These are phyloP conservation scores for Achlya flavicornis DNA, from an alignment of 2,888 invertebrate species.

Conservation along the genomic window DNA sequence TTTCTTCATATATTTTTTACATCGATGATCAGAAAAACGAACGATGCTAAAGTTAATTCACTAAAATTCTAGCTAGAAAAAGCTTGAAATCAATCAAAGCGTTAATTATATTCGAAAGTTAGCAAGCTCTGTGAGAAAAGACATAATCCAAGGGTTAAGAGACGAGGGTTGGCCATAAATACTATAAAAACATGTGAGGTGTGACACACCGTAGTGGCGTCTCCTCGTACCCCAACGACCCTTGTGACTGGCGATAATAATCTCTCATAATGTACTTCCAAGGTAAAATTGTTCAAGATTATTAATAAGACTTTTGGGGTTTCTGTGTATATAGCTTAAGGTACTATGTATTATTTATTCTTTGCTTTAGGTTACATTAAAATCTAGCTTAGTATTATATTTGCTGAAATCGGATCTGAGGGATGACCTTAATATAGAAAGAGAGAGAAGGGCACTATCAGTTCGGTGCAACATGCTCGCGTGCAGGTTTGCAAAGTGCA, in stretches of 20 bases:
- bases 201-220: not conserved
- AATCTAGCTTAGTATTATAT: no score
- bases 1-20: no score
- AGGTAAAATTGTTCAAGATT: not conserved
- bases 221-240: not conserved
- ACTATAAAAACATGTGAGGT: slow-evolving; percentile 2
- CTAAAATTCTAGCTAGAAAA: no score
- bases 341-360: not conserved
- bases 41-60: no score
- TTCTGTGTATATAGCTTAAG: not conserved
- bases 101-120: no score
- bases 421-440: no score
- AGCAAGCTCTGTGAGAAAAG: not conserved
- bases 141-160: not conserved
- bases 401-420: no score
- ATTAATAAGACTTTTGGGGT: not conserved
- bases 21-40: no score
- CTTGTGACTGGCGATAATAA: not conserved
- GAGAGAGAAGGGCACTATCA: no score
- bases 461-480: no score
- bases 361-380: no score
- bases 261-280: not conserved
- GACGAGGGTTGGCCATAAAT: not conserved
- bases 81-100: not conserved
- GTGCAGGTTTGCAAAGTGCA: no score